Conservation (phyloP, 2,797 vertebrate species). For the Tokudaia tokunoshimensis region DNA sequence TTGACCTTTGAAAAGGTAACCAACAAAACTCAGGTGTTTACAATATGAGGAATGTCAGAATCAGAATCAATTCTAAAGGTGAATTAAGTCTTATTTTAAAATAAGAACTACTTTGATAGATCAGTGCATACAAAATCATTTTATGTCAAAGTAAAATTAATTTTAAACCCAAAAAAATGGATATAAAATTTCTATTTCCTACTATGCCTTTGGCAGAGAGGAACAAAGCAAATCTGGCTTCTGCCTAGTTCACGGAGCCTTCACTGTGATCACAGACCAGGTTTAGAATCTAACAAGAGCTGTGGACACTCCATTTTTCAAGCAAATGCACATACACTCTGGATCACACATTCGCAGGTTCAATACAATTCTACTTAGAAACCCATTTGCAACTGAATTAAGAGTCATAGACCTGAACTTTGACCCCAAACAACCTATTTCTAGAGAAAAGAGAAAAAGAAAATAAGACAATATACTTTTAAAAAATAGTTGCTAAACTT, state of each 20-base stretch:
- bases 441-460: slow-evolving; percentile 9
- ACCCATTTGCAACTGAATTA: neutral
- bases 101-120: slow-evolving; percentile 35
- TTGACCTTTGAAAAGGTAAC: neutral
- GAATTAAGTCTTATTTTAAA: neutral
- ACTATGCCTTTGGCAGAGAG: neutral
- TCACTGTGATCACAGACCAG: slow-evolving; percentile 8
- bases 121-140: neutral
- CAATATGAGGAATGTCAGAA: neutral
- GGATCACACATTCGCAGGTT: neutral
- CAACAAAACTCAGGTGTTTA: slow-evolving; percentile 34
- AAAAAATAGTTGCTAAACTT: slow-evolving; percentile 36
- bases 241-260: neutral
- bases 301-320: neutral
- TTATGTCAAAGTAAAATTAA: slow-evolving; percentile 22
- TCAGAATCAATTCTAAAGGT: slow-evolving; percentile 49
- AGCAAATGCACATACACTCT: neutral
- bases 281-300: neutral
- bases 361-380: slow-evolving; percentile 4
- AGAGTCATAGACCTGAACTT: neutral
- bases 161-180: slow-evolving; percentile 48
- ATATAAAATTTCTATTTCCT: slow-evolving; percentile 5
- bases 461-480: neutral
- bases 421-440: slow-evolving; percentile 49
- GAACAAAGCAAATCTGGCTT: slow-evolving; percentile 37